Percentiles rank a stretch among this genome's conserved stretches.
Evolutionary conservation across 1,140 invertebrate genomes (phyloP).

Genomic region (Apocrypta bakeri): DNA sequence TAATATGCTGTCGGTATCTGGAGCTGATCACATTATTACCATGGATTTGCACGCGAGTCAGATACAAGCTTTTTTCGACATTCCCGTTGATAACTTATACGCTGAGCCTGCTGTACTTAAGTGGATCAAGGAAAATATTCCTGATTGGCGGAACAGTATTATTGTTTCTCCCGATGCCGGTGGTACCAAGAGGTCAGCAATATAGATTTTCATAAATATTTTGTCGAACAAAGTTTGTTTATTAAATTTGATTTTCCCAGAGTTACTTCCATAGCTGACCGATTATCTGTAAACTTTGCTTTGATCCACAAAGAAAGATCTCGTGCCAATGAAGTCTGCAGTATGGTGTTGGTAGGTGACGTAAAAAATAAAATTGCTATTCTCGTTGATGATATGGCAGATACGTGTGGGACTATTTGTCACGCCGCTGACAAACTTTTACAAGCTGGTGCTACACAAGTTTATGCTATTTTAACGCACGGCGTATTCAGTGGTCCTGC

Average conservation of each 20-base stretch:
- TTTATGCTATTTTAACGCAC: constrained; percentile 98
- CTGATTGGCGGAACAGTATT: constrained; percentile 97
- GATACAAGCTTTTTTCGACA: constrained; percentile 99
- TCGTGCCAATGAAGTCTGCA: constrained; percentile 96
- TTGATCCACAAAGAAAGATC: constrained; percentile 99
- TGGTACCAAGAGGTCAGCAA: constrained; percentile 91
- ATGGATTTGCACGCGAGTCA: constrained; percentile 99
- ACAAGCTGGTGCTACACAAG: constrained; percentile 96
- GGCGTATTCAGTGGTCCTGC: constrained; percentile 99
- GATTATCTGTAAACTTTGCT: constrained; percentile 98
- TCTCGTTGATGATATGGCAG: constrained; percentile 99
- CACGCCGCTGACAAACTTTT: constrained; percentile 96
- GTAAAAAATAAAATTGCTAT: constrained; percentile 97
- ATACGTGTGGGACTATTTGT: constrained; percentile 98
- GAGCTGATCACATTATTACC: constrained; percentile 99
- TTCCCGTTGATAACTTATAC: constrained; percentile 99
- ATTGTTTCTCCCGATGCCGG: constrained; percentile 99
- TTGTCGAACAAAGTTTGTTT: not conserved
- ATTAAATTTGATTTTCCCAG: constrained; percentile 72
- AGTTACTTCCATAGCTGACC: constrained; percentile 95
- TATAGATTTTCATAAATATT: not conserved
- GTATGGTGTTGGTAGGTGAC: constrained; percentile 98
- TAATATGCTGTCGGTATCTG: constrained; percentile 98
- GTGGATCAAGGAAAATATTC: constrained; percentile 99
- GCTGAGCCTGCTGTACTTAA: constrained; percentile 98